phyloP scores from a whole-genome alignment of 2,113 vertebrate species.

The Anser brachyrhynchus region DNA sequence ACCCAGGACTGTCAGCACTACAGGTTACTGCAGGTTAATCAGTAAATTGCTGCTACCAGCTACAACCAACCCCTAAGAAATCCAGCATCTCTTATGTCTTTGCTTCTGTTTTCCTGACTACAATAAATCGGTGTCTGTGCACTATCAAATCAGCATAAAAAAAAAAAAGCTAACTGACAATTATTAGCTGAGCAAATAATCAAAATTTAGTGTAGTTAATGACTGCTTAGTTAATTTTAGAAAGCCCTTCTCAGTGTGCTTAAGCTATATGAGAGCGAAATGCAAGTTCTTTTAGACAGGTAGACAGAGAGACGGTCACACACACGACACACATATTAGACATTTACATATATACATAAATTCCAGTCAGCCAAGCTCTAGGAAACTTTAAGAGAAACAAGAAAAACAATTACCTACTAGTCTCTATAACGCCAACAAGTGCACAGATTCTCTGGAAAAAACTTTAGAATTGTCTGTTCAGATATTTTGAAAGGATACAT shows the following conservation, averaged over 20 bases:
- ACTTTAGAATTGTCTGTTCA: background rate
- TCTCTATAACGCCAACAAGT: background rate
- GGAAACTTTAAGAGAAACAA: slow-evolving; percentile 7
- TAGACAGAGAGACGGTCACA: background rate
- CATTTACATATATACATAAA: background rate
- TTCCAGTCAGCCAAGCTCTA: background rate
- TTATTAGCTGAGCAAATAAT: background rate
- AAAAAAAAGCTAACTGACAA: background rate
- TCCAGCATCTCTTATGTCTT: background rate
- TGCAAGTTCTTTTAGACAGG: background rate
- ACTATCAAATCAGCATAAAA: background rate
- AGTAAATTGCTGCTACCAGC: slow-evolving; percentile 30
- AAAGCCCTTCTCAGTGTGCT: background rate
- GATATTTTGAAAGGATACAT: background rate
- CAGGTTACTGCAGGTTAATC: slow-evolving; percentile 42
- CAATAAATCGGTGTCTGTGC: background rate
- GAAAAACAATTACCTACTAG: slow-evolving; percentile 21
- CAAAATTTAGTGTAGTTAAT: slow-evolving; percentile 14
- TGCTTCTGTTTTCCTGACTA: background rate
- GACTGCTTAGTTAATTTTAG: background rate
- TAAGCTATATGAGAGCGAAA: background rate
- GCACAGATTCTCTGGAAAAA: slow-evolving; percentile 5
- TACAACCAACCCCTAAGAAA: background rate
- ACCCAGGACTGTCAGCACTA: background rate
- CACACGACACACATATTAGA: background rate